These are phyloP conservation scores for Calliopsis andreniformis DNA, from an alignment of 1,140 invertebrate genomes.

Conservation along the genomic window DNA sequence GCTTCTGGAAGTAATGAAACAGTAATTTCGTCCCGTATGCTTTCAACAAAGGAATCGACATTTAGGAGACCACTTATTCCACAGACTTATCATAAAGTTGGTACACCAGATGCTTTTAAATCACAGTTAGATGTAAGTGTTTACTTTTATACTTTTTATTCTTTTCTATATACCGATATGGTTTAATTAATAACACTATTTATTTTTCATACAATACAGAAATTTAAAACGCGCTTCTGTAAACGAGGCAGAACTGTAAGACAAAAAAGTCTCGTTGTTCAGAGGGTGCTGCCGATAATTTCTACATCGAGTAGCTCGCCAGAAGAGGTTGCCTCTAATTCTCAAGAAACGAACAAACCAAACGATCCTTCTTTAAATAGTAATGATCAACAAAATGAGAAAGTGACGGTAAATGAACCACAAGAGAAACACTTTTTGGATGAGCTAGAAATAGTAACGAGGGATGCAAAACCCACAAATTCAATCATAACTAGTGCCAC, in stretches of 20 bases:
- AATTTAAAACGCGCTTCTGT: slow-evolving; percentile 79
- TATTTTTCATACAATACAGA: slow-evolving; percentile 62
- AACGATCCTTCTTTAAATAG: slow-evolving; percentile 20
- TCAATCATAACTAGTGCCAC: slow-evolving; percentile 86
- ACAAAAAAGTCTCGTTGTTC: slow-evolving; percentile 83
- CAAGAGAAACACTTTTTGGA: slow-evolving; percentile 68
- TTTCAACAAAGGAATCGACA: slow-evolving; percentile 77
- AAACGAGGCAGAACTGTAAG: slow-evolving; percentile 81
- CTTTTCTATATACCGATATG: not conserved
- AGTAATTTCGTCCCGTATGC: slow-evolving; percentile 76
- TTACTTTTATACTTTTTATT: not conserved
- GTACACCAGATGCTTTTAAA: slow-evolving; percentile 80
- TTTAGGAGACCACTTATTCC: slow-evolving; percentile 79
- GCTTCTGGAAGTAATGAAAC: slow-evolving; percentile 78
- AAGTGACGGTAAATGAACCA: slow-evolving; percentile 30
- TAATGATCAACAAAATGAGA: slow-evolving; percentile 41
- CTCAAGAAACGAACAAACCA: slow-evolving; percentile 30
- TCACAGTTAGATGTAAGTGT: slow-evolving; percentile 82
- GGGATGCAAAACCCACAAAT: slow-evolving; percentile 71
- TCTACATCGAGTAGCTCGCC: slow-evolving; percentile 27
- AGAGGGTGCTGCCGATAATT: slow-evolving; percentile 82
- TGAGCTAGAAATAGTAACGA: slow-evolving; percentile 55
- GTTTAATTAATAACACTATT: not conserved
- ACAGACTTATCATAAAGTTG: slow-evolving; percentile 77
- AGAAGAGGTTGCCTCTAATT: slow-evolving; percentile 40